Evolutionary conservation across 2,113 vertebrate species (phyloP), one percentile per base, ranked within the genome.

Genomic region (Falcunculus frontatus): DNA sequence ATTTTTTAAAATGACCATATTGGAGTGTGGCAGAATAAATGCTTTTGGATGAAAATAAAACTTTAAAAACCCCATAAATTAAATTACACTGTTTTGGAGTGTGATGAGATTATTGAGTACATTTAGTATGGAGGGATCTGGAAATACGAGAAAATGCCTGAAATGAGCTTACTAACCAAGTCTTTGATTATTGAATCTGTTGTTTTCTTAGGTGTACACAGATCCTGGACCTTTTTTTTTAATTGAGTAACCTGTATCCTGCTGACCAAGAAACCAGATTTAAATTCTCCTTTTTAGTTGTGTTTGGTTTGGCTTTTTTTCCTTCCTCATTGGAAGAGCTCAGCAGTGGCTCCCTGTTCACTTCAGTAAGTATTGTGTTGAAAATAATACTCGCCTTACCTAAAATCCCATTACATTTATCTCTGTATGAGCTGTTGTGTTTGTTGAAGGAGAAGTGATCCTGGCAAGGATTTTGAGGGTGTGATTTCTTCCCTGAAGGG

Each of bases 331-430:
- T 84, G 76, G 86, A 88, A 94, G 37, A 90, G 75, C 78, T 75
- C 80, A 37, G 22, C 55, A 86, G 95, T 84, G 84, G 81, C 81
- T 96, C 69, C 37, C 9, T 55, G 13, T 67, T 96, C 75, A 55
- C 50, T 93, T 96, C 81, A 88, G 96, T 97, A 96, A 95, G 95
- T 97, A 77, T 76, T 72, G 14, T 33, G 93, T 80, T 68, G 39
- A 74, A 95, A 94, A 67, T 57, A 82, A 76, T 39, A 19, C 26
- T 60, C 16, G 37, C 6, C n/a, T 87, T 83, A 11, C 30, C 37
- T 80, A 52, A 82, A 53, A 75, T 74, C 22, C 67, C 3, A 0
- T 37, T 90, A 6, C 6, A 23, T 81, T 86, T 73, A 42, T 14
- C 47, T 77, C 1, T 75, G 2, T 35, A 49, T 74, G 20, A 67